Evolutionary conservation across 2,113 vertebrate species (phyloP), one percentile per base, ranked within the genome.

Genomic region (Enhydra lutris): DNA sequence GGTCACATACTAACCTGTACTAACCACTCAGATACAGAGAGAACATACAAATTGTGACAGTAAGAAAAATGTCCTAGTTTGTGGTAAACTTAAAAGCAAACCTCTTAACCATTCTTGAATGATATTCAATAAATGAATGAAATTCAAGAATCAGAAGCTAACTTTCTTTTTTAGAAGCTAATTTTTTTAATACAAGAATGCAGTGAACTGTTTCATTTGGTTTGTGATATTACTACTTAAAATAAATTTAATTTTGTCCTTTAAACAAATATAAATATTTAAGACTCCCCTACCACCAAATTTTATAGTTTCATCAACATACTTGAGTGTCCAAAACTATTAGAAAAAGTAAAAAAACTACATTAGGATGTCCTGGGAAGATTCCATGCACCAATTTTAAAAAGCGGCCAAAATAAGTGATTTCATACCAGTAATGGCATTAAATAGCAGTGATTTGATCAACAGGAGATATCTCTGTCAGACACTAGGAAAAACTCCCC

Each of bases 51-150:
- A 5, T 61, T 85, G 2, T 85, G 34, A 90, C 9, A 94, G 82
- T 81, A 13, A 65, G 50, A 39, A 79, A 85, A 80, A 91, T 61
- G 21, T 24, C 9, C 0, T 76, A 42, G 67, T 42, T 52, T 90
- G 74, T 87, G 52, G 59, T 42, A 73, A 91, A 95, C 12, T 69
- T 91, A 91, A 94, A 95, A 97, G 23, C 15, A 91, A 89, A 94
- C 42, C 13, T 87, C 12, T 81, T 86, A 82, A 50, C 13, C 52
- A 95, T 69, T 91, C 71, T 59, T 97, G 83, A 86, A 80, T 31
- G 8, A 92, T 82, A 88, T 52, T 63, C 14, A 71, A 69, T n/a
- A 15, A 94, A 69, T 36, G 26, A 86, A 45, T 52, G n/a, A 81
- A 93, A 93, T 84, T 47, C 55, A 94, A 94, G 47, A 97, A 91